Percentiles rank a stretch among this genome's conserved stretches.
Conservation (phyloP, 1,140 invertebrate species). For the Lycorma delicatula region DNA sequence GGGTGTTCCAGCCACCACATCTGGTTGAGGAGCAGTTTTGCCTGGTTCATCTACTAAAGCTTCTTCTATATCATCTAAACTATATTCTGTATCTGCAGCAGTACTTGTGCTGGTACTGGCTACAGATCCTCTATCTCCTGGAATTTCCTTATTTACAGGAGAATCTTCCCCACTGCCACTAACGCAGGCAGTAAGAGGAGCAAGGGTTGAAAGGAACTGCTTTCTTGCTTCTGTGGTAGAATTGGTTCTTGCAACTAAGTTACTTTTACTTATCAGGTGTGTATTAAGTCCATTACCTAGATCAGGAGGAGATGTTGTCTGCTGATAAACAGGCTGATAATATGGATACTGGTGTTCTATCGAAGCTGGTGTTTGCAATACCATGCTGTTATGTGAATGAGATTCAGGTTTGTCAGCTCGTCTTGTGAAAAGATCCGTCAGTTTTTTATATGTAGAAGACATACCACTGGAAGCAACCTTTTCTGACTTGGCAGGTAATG, state of each 20-base stretch:
- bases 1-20: slow-evolving; percentile 64
- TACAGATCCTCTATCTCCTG: slow-evolving; percentile 42
- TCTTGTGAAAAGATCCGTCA: slow-evolving; percentile 53
- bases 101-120: slow-evolving; percentile 36
- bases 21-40: slow-evolving; percentile 47
- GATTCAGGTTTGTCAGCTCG: slow-evolving; percentile 37
- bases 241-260: slow-evolving; percentile 15
- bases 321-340: slow-evolving; percentile 24
- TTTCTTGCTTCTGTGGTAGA: slow-evolving; percentile 46
- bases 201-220: slow-evolving; percentile 64
- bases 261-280: slow-evolving; percentile 15
- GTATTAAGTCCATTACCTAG: slow-evolving; percentile 44
- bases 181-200: slow-evolving; percentile 64
- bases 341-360: slow-evolving; percentile 27
- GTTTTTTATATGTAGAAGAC: slow-evolving; percentile 55
- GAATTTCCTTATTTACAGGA: slow-evolving; percentile 7
- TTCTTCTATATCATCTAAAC: slow-evolving; percentile 56
- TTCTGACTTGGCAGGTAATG: slow-evolving; percentile 6
- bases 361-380: slow-evolving; percentile 19
- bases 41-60: slow-evolving; percentile 41
- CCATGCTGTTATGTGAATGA: slow-evolving; percentile 8
- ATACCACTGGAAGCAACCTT: slow-evolving; percentile 31
- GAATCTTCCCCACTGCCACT: slow-evolving; percentile 21
- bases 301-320: slow-evolving; percentile 42
- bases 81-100: slow-evolving; percentile 44